phyloP scores from a whole-genome alignment of 1,140 invertebrate species.

The Propsilocerus akamusi region DNA sequence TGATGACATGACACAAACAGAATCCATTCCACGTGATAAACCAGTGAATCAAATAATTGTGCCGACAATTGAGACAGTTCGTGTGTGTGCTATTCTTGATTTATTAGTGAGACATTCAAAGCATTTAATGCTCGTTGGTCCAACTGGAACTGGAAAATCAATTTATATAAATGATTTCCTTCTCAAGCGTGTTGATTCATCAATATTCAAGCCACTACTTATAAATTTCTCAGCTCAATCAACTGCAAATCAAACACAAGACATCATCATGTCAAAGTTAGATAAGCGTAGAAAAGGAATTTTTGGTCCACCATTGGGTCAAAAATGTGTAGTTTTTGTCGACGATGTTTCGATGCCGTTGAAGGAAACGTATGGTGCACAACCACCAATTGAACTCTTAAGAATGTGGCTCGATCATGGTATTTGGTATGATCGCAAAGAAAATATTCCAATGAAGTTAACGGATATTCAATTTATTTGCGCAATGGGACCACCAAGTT shows the following conservation, averaged over 20 bases:
- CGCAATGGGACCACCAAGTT: conserved; percentile 72
- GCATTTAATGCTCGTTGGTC: conserved; percentile 68
- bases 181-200: conserved; percentile 59
- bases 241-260: conserved; percentile 81
- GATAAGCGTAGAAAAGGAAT: conserved; percentile 87
- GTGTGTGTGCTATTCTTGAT: conserved; percentile 58
- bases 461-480: conserved; percentile 78
- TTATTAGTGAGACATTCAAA: conserved; percentile 63
- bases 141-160: conserved; percentile 85
- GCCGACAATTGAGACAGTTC: conserved; percentile 72
- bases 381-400: conserved; percentile 80
- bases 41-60: conserved; percentile 90
- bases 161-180: conserved; percentile 73
- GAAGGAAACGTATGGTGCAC: conserved; percentile 71
- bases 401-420: conserved; percentile 80
- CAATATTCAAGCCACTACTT: conserved; percentile 66
- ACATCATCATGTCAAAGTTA: conserved; percentile 88
- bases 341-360: conserved; percentile 89
- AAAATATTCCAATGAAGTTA: conserved; percentile 62
- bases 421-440: conserved; percentile 86
- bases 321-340: conserved; percentile 77
- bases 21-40: conserved; percentile 73
- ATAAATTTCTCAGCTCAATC: conserved; percentile 91
- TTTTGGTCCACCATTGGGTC: conserved; percentile 81
- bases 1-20: conserved; percentile 56